These are phyloP conservation scores for Anabacerthia variegaticeps DNA, from an alignment of 2,797 vertebrate species.

Conservation along the genomic window DNA sequence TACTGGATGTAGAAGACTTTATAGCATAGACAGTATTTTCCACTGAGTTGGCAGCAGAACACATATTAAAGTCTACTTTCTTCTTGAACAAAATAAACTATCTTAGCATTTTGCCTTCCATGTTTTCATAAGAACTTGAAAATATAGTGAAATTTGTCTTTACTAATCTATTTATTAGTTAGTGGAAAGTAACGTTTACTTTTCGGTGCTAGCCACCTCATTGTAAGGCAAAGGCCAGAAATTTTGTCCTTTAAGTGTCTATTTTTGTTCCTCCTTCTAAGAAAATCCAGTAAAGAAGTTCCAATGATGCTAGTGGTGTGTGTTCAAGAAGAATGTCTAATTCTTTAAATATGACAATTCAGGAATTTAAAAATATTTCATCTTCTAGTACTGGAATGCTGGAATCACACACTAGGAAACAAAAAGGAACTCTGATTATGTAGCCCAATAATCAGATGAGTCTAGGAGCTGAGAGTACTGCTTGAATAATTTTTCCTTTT, in stretches of 20 bases:
- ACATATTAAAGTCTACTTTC: not conserved
- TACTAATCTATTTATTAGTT: not conserved
- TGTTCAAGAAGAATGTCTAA: not conserved
- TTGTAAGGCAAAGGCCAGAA: not conserved
- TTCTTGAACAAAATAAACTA: not conserved
- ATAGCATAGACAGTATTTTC: not conserved
- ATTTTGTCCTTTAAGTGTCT: not conserved
- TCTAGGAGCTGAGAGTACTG: not conserved
- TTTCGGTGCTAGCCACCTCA: not conserved
- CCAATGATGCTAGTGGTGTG: not conserved
- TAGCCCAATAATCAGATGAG: not conserved
- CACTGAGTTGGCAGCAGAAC: not conserved
- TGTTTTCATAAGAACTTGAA: not conserved
- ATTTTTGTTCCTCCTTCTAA: not conserved
- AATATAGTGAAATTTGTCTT: not conserved
- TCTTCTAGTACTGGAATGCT: not conserved
- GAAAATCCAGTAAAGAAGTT: not conserved
- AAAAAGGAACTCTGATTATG: not conserved
- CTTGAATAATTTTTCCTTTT: not conserved
- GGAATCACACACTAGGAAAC: not conserved
- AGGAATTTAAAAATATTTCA: not conserved
- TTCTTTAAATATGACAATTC: not conserved
- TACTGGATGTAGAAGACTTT: not conserved
- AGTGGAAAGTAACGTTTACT: not conserved
- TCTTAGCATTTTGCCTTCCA: not conserved